Percentiles rank a stretch among this genome's conserved stretches.
phyloP scores from a whole-genome alignment of 2,888 invertebrate genomes.

The Spodoptera picta region DNA sequence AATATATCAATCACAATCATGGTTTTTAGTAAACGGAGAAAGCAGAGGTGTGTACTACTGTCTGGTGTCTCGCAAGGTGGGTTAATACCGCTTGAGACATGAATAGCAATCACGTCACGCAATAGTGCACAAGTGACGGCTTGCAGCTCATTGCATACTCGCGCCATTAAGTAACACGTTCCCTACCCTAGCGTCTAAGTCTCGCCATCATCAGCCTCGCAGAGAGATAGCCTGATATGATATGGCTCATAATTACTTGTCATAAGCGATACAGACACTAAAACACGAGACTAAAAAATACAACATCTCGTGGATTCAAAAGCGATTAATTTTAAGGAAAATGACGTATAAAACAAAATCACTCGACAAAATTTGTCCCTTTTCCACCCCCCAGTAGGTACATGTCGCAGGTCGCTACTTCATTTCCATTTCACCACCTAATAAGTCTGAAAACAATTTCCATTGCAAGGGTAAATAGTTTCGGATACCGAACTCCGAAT shows the following conservation, averaged over 20 bases:
- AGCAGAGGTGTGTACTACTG: constrained; percentile 44
- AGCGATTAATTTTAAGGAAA: neutral
- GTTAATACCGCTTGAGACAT: constrained; percentile 53
- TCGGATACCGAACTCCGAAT: constrained; percentile 21
- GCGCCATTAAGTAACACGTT: constrained; percentile 42
- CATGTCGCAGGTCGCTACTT: neutral
- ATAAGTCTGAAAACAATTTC: constrained; percentile 21
- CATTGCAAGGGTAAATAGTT: constrained; percentile 32
- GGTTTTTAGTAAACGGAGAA: constrained; percentile 51
- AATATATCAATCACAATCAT: constrained; percentile 39
- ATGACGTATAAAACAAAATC: neutral
- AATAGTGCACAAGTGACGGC: constrained; percentile 52
- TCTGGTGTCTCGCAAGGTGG: constrained; percentile 38
- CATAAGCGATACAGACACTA: neutral
- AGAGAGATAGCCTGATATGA: constrained; percentile 18
- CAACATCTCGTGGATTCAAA: neutral
- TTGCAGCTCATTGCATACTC: constrained; percentile 51
- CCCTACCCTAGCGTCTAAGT: constrained; percentile 13
- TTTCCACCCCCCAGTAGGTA: neutral
- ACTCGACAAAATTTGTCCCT: too few relatives aligned
- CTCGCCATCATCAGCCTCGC: constrained; percentile 4
- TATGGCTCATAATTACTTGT: constrained; percentile 7
- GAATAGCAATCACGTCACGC: constrained; percentile 57
- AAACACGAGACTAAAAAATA: too few relatives aligned
- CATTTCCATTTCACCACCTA: constrained; percentile 6